Conservation (phyloP, 2,113 vertebrate genomes). For the Merops nubicus region DNA sequence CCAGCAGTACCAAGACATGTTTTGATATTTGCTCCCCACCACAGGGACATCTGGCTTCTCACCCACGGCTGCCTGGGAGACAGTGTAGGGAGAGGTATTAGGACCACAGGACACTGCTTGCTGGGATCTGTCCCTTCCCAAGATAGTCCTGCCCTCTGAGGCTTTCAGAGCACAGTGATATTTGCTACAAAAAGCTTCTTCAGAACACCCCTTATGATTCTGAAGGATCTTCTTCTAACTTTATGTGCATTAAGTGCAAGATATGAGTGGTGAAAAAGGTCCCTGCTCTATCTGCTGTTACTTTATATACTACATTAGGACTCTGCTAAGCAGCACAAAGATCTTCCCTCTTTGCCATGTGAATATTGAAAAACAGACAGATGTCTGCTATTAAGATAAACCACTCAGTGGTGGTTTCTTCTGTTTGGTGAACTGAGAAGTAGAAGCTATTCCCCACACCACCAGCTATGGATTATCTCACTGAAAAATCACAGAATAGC, state of each 20-base stretch:
- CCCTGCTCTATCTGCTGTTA: not conserved
- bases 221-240: not conserved
- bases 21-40: not conserved
- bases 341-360: not conserved
- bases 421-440: conserved; percentile 1
- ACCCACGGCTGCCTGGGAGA: not conserved
- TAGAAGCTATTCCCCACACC: not conserved
- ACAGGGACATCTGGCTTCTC: not conserved
- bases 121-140: not conserved
- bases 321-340: not conserved
- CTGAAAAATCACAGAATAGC: conserved; percentile 43
- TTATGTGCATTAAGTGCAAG: not conserved
- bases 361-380: conserved; percentile 13
- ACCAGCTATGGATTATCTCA: conserved; percentile 49
- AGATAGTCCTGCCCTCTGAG: not conserved
- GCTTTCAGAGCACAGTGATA: not conserved
- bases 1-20: not conserved
- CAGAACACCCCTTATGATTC: not conserved
- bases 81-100: not conserved
- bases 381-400: conserved; percentile 19
- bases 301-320: not conserved
- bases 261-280: not conserved
- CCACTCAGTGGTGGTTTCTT: not conserved
- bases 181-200: not conserved
- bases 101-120: not conserved